phyloP scores from a whole-genome alignment of 1,140 invertebrate species.

The Melipona quadrifasciata region DNA sequence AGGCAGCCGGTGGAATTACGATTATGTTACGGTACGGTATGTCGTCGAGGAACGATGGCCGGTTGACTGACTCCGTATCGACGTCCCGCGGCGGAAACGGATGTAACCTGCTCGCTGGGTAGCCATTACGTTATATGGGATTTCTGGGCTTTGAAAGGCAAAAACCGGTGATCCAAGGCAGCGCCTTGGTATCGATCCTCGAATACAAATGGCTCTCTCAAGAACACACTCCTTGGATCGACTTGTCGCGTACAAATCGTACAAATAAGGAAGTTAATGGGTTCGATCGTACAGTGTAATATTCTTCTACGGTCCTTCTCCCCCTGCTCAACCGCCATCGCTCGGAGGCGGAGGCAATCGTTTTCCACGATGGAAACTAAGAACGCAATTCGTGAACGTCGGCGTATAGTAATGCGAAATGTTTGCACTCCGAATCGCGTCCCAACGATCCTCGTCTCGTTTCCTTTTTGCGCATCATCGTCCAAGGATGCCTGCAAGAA shows the following conservation, averaged over 20 bases:
- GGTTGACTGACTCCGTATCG: not conserved
- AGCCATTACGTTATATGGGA: not conserved
- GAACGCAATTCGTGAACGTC: constrained; percentile 20
- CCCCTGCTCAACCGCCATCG: too few relatives aligned
- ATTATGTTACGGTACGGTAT: not conserved
- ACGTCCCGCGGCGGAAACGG: not conserved
- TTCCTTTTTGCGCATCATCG: not conserved
- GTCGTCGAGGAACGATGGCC: not conserved
- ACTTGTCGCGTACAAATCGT: constrained; percentile 31
- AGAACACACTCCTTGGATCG: constrained; percentile 32
- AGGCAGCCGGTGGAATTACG: not conserved
- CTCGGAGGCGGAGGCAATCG: constrained; percentile 5
- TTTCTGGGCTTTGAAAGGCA: constrained; percentile 11
- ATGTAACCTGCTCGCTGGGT: not conserved
- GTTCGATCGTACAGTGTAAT: constrained; percentile 26
- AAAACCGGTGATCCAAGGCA: not conserved
- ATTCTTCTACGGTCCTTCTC: not conserved
- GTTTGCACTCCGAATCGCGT: not conserved
- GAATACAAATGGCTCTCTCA: constrained; percentile 47
- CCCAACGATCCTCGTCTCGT: too few relatives aligned
- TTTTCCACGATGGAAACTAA: constrained; percentile 17
- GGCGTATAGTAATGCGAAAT: not conserved
- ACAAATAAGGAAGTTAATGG: constrained; percentile 46
- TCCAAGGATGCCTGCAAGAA: not conserved
- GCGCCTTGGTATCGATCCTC: constrained; percentile 1